Evolutionary conservation across 1,140 invertebrate genomes (phyloP), one percentile per base, ranked within the genome.

Genomic region (Halictus rubicundus): DNA sequence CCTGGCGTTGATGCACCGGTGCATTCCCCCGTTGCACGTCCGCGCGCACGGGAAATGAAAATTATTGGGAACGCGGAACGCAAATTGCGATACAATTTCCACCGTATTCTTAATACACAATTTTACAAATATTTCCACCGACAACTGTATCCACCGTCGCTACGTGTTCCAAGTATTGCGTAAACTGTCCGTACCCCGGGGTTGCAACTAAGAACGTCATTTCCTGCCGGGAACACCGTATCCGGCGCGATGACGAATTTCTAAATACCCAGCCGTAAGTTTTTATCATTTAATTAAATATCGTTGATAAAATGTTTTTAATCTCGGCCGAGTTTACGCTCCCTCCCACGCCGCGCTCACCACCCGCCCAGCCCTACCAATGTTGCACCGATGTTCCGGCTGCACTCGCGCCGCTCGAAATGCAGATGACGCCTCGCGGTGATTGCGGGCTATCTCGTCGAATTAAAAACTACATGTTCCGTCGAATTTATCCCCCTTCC

Each of bases 251-350:
- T 72, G 52, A 60, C 61, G 63, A 70, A 68, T 27, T 71, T 71
- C 37, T 66, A 66, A 70, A 68, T 39, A n/a, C 25, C 39, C 49
- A 19, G 25, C 46, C 83, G 83, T 85, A 85, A 88, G 78, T 74
- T 88, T 89, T 87, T 88, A 86, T 84, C 82, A 82, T 88, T 90
- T 90, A 89, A 90, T 91, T 89, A 91, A 89, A 89, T 89, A 91
- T 91, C 87, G 85, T 77, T 86, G 87, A 89, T 89, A 88, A 89
- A 90, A 86, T 78, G 82, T 87, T 87, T 79, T 88, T 88, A 88
- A 90, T 88, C 86, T 87, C 83, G 46, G n/a, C 39, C 3, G 49
- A 52, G 63, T 66, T 75, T 27, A 32, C 14, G 27, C 19, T 27
- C 61, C 2, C 19, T 12, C 10, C 8, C 7, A 32, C 32, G 32